A percentile compares a stretch with the other conserved stretches of the same genome.
Conservation (phyloP, 2,888 invertebrate species). For the Stenurella melanura region DNA sequence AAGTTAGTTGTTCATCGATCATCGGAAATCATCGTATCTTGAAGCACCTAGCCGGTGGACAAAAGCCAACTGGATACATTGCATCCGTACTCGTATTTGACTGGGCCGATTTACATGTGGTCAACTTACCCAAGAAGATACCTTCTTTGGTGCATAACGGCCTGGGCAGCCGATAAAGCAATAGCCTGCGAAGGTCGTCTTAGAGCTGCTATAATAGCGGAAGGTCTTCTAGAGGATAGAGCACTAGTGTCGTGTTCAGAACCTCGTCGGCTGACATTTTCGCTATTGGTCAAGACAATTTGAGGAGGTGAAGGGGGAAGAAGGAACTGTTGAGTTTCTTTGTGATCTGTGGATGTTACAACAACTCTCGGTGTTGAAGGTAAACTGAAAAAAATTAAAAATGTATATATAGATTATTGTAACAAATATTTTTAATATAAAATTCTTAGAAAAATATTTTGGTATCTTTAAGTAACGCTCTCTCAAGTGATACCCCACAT, state of each 20-base stretch:
- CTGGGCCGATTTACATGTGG: not conserved
- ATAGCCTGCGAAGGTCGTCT: constrained; percentile 78
- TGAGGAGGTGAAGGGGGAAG: constrained; percentile 30
- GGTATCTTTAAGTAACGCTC: no score
- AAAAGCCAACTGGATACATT: no score
- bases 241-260: constrained; percentile 46
- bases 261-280: constrained; percentile 27
- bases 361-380: not conserved
- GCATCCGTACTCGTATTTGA: no score
- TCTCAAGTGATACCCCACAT: no score
- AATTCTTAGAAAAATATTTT: no score
- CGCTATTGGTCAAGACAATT: constrained; percentile 43
- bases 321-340: not conserved
- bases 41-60: no score
- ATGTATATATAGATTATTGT: no score
- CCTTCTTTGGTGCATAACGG: constrained; percentile 69
- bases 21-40: no score
- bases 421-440: no score
- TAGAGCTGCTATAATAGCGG: constrained; percentile 79
- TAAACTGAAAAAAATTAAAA: not conserved
- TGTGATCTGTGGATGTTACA: not conserved
- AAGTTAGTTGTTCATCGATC: no score
- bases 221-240: constrained; percentile 75
- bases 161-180: constrained; percentile 76
- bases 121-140: constrained; percentile 63